These are phyloP conservation scores for Meteorus colon DNA, from an alignment of 2,888 invertebrate genomes.

Conservation along the genomic window DNA sequence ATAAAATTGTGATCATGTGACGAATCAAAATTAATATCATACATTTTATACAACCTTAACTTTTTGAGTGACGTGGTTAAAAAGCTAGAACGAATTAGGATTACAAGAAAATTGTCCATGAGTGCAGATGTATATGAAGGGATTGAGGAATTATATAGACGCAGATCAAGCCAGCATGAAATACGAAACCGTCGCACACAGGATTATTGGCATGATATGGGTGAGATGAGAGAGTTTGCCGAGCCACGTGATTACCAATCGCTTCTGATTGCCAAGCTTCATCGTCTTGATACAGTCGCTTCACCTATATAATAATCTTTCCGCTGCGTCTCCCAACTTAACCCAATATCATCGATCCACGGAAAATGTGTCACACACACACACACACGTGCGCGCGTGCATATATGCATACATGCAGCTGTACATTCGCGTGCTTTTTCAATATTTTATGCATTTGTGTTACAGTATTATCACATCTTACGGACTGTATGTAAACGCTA, in stretches of 20 bases:
- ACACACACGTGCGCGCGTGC: slow-evolving; percentile 12
- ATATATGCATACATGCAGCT: neutral
- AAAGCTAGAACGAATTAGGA: neutral
- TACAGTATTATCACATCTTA: neutral
- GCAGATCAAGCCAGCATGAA: slow-evolving; percentile 58
- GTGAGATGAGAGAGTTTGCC: slow-evolving; percentile 55
- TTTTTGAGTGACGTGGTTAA: neutral
- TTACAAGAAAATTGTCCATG: neutral
- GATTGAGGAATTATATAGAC: slow-evolving; percentile 27
- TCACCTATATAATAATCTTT: slow-evolving; percentile 18
- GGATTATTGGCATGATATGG: slow-evolving; percentile 57
- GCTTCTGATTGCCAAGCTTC: slow-evolving; percentile 52
- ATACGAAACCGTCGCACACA: slow-evolving; percentile 54
- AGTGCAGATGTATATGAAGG: slow-evolving; percentile 18
- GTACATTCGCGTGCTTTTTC: no score
- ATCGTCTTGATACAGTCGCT: slow-evolving; percentile 50
- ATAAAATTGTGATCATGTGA: no score
- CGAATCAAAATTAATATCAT: neutral
- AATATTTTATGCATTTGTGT: no score
- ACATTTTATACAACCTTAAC: neutral
- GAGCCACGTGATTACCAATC: slow-evolving; percentile 59
- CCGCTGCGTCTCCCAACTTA: slow-evolving; percentile 16
- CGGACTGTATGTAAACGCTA: no score
- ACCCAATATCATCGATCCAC: slow-evolving; percentile 12
- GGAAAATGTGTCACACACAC: slow-evolving; percentile 21